phyloP scores from a whole-genome alignment of 2,113 vertebrate genomes.

The Danio rerio region DNA sequence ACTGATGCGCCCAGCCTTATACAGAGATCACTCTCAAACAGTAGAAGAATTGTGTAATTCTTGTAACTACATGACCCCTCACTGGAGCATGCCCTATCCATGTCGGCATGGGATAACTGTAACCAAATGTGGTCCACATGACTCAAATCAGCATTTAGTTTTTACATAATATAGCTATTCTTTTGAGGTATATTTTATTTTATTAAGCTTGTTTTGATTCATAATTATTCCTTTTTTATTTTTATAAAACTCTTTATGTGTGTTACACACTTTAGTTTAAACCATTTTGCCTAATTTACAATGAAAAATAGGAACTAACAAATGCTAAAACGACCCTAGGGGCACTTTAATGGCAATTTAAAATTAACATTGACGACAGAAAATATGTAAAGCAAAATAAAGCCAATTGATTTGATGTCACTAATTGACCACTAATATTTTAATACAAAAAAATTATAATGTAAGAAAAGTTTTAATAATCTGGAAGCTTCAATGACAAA shows the following conservation, averaged over 20 bases:
- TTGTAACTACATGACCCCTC: neutral
- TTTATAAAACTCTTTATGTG: neutral
- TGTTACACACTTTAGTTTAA: neutral
- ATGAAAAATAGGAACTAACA: too few relatives aligned
- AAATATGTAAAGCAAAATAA: too few relatives aligned
- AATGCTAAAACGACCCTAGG: too few relatives aligned
- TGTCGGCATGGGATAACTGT: neutral
- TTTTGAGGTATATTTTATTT: neutral
- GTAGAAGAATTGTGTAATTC: constrained; percentile 17
- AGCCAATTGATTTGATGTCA: too few relatives aligned
- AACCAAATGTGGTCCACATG: neutral
- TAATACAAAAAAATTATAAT: too few relatives aligned
- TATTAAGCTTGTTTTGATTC: neutral
- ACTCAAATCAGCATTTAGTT: neutral
- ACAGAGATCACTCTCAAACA: neutral
- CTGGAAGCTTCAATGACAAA: too few relatives aligned
- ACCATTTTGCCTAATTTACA: too few relatives aligned
- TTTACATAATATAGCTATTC: neutral
- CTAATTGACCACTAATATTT: too few relatives aligned
- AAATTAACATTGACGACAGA: too few relatives aligned
- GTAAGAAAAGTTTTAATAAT: too few relatives aligned
- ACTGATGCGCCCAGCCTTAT: constrained; percentile 25
- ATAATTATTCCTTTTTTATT: neutral
- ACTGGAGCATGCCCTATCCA: neutral
- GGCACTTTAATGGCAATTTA: too few relatives aligned